phyloP scores from a whole-genome alignment of 64 coral and sea anemone species.

The Hydrozoanthus tunicans region DNA sequence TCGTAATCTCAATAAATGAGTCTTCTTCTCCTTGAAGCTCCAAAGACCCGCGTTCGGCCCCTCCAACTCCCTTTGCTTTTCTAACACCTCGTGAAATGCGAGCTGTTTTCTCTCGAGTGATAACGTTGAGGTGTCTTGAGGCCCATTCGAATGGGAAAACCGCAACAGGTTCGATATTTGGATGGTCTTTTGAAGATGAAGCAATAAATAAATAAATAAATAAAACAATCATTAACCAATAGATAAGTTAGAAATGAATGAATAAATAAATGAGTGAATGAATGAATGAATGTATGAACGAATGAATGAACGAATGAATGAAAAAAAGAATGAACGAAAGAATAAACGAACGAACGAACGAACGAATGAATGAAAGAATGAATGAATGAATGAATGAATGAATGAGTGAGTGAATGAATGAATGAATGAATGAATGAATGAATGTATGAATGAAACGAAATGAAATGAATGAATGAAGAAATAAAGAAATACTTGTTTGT shows the following conservation, averaged over 20 bases:
- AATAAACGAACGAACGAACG: background rate
- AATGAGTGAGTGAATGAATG: background rate
- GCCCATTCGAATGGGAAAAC: conserved; percentile 60
- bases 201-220: no score
- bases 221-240: no score
- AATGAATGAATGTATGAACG: background rate
- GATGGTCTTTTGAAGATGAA: background rate
- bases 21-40: conserved; percentile 49
- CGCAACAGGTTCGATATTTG: conserved; percentile 45
- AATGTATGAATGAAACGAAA: background rate
- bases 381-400: no score
- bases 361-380: background rate
- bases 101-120: conserved; percentile 59
- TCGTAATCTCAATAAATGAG: conserved; percentile 65
- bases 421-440: background rate
- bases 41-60: background rate
- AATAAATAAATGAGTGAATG: no score
- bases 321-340: background rate
- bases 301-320: no score
- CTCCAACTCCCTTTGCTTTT: conserved; percentile 32
- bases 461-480: background rate
- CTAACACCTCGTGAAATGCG: conserved; percentile 1
- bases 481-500: background rate
- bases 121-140: conserved; percentile 23
- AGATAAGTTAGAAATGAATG: background rate